These are phyloP conservation scores for Champsocephalus gunnari DNA, from an alignment of 2,797 vertebrate species.

Conservation along the genomic window DNA sequence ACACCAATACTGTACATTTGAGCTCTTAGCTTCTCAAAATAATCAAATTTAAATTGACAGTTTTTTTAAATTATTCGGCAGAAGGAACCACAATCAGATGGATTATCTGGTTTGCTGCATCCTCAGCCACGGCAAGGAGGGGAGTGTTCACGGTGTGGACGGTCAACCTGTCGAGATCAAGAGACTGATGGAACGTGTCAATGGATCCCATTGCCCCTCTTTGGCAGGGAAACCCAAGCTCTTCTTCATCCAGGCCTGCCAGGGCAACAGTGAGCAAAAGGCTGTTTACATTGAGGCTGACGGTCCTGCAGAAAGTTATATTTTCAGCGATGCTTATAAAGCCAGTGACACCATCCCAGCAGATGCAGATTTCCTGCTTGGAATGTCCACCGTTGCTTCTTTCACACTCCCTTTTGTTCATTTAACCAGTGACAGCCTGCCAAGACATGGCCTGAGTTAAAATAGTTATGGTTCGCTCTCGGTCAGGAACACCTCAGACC, in stretches of 20 bases:
- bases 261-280: conserved; percentile 78
- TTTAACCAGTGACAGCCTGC: no score
- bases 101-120: conserved; percentile 91
- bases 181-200: conserved; percentile 79
- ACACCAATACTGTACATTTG: no score
- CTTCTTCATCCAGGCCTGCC: conserved; percentile 96
- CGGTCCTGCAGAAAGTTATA: background rate
- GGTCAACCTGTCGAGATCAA: conserved; percentile 61
- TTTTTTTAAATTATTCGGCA: background rate
- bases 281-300: conserved; percentile 70
- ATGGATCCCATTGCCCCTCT: conserved; percentile 74
- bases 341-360: conserved; percentile 72
- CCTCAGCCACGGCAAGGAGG: conserved; percentile 88
- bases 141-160: conserved; percentile 82
- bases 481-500: no score
- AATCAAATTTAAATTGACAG: no score
- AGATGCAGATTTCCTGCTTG: conserved; percentile 88
- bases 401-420: conserved; percentile 17
- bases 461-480: no score
- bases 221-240: conserved; percentile 91
- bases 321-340: conserved; percentile 47
- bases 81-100: conserved; percentile 69
- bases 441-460: no score
- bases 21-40: no score
- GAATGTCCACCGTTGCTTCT: conserved; percentile 87